Percentiles rank a stretch among this genome's conserved stretches.
phyloP scores from a whole-genome alignment of 2,113 vertebrate species.

The Ellobius talpinus region DNA sequence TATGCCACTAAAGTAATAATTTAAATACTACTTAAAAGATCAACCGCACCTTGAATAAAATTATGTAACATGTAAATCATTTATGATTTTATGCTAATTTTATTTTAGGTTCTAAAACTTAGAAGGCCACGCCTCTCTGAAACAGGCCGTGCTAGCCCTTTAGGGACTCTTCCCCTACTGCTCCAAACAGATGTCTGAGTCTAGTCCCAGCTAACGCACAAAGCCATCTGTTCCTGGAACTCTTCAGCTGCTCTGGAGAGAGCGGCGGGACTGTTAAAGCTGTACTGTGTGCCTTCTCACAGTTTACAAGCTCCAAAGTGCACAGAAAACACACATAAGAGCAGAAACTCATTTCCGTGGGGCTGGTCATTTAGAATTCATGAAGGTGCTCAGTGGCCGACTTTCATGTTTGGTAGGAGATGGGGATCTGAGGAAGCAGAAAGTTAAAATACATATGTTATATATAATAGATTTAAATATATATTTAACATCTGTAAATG shows the following conservation, averaged over 20 bases:
- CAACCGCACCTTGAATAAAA: conserved; percentile 39
- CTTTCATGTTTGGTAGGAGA: neutral
- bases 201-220: neutral
- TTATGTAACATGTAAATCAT: conserved; percentile 48
- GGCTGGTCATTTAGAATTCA: conserved; percentile 19
- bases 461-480: neutral
- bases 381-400: neutral
- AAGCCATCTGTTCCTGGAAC: conserved; percentile 18
- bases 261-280: neutral
- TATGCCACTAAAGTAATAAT: conserved; percentile 20
- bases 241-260: neutral
- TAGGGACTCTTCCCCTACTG: neutral
- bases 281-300: neutral
- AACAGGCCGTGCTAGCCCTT: neutral
- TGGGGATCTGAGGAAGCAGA: neutral
- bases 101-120: conserved; percentile 45
- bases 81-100: conserved; percentile 29
- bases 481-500: neutral
- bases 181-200: neutral
- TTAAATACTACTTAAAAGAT: conserved; percentile 51
- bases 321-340: neutral
- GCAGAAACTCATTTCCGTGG: neutral
- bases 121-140: neutral
- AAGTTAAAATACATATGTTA: neutral
- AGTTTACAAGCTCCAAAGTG: conserved; percentile 26